Conservation (phyloP, 2,888 invertebrate genomes). For the Seira sanloemensis region DNA sequence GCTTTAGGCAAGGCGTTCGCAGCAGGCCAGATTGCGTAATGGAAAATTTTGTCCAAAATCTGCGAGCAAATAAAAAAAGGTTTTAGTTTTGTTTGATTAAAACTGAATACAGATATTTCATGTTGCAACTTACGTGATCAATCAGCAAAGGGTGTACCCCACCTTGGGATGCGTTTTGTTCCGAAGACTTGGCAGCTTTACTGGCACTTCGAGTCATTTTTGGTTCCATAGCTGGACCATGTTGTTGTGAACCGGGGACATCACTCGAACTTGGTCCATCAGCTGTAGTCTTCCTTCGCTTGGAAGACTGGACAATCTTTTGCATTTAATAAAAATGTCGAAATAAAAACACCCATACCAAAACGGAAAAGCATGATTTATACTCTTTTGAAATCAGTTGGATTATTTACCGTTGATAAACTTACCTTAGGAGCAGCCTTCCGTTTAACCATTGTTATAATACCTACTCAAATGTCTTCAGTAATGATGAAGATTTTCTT, state of each 20-base stretch:
- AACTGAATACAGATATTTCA: not conserved
- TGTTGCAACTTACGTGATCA: constrained; percentile 41
- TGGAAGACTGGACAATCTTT: not conserved
- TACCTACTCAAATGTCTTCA: no score
- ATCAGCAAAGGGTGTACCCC: constrained; percentile 37
- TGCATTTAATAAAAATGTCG: no score
- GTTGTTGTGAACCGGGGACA: not conserved
- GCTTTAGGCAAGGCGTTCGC: not conserved
- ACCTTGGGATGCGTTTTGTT: not conserved
- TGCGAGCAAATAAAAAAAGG: not conserved
- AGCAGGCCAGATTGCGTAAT: constrained; percentile 23
- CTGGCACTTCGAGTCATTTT: not conserved
- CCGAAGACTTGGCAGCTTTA: not conserved
- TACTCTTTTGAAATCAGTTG: not conserved
- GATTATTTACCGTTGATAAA: not conserved
- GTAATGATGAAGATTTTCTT: no score
- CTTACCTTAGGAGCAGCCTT: not conserved
- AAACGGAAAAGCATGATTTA: not conserved
- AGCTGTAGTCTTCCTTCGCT: not conserved
- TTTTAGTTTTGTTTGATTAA: not conserved
- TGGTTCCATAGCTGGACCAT: not conserved
- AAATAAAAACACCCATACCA: not conserved
- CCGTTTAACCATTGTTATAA: not conserved
- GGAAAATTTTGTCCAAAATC: constrained; percentile 40
- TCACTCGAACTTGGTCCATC: not conserved